Percentiles rank a stretch among this genome's conserved stretches.
phyloP scores from a whole-genome alignment of 2,113 vertebrate species.

The Boleophthalmus pectinirostris region DNA sequence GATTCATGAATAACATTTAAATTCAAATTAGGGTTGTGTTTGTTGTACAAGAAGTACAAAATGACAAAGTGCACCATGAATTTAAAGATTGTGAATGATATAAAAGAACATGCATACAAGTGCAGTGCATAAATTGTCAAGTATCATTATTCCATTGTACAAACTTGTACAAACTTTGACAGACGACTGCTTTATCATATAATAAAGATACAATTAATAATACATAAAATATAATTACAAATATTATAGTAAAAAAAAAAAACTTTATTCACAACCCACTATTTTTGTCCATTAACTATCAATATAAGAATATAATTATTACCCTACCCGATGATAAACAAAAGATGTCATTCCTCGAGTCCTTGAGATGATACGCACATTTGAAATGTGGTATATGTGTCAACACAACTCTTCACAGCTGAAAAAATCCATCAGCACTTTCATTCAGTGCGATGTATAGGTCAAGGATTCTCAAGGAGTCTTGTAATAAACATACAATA shows the following conservation, averaged over 20 bases:
- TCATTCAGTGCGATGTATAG: background rate
- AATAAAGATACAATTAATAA: no score
- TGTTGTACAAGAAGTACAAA: background rate
- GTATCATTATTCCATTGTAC: no score
- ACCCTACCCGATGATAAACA: background rate
- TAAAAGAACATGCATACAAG: no score
- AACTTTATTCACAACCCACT: no score
- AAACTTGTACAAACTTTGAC: no score
- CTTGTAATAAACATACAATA: background rate
- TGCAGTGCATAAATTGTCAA: no score
- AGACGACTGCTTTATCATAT: no score
- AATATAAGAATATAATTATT: background rate
- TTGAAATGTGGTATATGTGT: background rate
- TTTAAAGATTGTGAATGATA: background rate
- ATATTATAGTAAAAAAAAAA: no score
- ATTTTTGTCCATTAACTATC: no score
- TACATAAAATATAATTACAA: no score
- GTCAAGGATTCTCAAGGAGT: slow-evolving; percentile 4
- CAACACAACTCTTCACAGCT: background rate
- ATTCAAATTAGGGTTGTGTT: background rate
- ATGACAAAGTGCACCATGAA: background rate
- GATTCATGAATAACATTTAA: background rate
- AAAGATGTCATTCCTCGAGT: background rate
- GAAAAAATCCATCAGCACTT: background rate
- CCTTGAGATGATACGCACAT: background rate